Conservation (phyloP, 2,797 vertebrate species). For the Rhinichthys osculus region DNA sequence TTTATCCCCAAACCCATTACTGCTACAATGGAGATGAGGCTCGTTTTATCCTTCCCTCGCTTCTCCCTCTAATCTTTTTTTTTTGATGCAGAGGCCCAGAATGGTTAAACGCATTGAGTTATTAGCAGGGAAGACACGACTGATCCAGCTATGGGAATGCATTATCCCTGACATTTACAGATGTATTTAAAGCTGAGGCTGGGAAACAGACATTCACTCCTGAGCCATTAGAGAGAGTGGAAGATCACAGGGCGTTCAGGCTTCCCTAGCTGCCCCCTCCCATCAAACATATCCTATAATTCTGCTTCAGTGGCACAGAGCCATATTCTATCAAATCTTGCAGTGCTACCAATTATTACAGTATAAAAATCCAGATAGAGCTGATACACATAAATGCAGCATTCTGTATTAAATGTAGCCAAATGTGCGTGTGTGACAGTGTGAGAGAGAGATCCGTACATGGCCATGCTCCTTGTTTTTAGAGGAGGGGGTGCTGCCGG, state of each 20-base stretch:
- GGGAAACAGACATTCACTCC: slow-evolving; percentile 72
- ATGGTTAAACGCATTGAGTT: slow-evolving; percentile 81
- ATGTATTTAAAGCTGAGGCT: slow-evolving; percentile 73
- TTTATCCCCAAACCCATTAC: slow-evolving; percentile 85
- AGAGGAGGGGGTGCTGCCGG: slow-evolving; percentile 97
- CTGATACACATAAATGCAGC: slow-evolving; percentile 6
- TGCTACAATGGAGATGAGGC: slow-evolving; percentile 78
- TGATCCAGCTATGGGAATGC: slow-evolving; percentile 79
- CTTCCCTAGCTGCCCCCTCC: slow-evolving; percentile 69
- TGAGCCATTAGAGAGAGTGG: slow-evolving; percentile 72
- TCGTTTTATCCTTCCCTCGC: slow-evolving; percentile 75
- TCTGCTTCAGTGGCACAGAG: slow-evolving; percentile 22
- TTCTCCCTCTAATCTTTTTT: slow-evolving; percentile 78
- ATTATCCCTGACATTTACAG: slow-evolving; percentile 82
- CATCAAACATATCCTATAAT: slow-evolving; percentile 52
- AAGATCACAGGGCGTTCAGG: slow-evolving; percentile 59
- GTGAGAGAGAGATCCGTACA: slow-evolving; percentile 79
- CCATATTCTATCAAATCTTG: slow-evolving; percentile 12
- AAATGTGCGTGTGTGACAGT: neutral
- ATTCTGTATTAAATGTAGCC: neutral
- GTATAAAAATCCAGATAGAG: neutral
- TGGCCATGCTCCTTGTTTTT: slow-evolving; percentile 99
- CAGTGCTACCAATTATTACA: slow-evolving; percentile 6
- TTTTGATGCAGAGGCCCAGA: slow-evolving; percentile 66
- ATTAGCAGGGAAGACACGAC: slow-evolving; percentile 77